Conservation (phyloP, 2,113 vertebrate species). For the Lepus timidus region DNA sequence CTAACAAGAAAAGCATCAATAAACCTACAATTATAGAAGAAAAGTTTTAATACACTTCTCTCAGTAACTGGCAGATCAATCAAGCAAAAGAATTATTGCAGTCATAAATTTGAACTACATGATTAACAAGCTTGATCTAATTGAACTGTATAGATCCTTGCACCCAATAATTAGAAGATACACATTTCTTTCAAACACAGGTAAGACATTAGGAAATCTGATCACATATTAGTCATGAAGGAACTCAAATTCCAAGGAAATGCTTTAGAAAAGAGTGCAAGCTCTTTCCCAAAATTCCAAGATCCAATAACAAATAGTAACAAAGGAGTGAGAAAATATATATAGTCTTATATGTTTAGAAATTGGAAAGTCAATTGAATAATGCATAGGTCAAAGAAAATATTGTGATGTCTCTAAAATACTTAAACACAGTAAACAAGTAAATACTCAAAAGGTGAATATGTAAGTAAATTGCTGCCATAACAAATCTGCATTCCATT, state of each 20-base stretch:
- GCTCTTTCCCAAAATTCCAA: neutral
- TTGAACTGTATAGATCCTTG: conserved; percentile 20
- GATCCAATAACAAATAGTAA: neutral
- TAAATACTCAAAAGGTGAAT: neutral
- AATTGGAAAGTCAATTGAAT: conserved; percentile 20
- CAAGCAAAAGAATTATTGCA: conserved; percentile 50
- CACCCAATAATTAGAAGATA: conserved; percentile 37
- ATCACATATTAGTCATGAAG: conserved; percentile 9
- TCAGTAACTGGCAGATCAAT: conserved; percentile 54
- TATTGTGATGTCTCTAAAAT: neutral
- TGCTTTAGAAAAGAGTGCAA: neutral
- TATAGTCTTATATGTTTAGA: neutral
- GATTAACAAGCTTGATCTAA: conserved; percentile 57
- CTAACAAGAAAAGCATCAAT: neutral
- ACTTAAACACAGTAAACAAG: neutral
- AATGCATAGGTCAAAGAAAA: conserved; percentile 20
- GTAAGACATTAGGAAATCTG: neutral
- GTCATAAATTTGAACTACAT: conserved; percentile 51
- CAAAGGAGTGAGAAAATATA: neutral
- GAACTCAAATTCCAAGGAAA: conserved; percentile 2
- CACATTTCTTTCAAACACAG: neutral
- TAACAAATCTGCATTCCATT: neutral
- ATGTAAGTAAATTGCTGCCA: neutral
- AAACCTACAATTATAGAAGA: conserved; percentile 14
- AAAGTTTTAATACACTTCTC: neutral